phyloP scores from a whole-genome alignment of 1,140 invertebrate species.

The Drosophila takahashii region DNA sequence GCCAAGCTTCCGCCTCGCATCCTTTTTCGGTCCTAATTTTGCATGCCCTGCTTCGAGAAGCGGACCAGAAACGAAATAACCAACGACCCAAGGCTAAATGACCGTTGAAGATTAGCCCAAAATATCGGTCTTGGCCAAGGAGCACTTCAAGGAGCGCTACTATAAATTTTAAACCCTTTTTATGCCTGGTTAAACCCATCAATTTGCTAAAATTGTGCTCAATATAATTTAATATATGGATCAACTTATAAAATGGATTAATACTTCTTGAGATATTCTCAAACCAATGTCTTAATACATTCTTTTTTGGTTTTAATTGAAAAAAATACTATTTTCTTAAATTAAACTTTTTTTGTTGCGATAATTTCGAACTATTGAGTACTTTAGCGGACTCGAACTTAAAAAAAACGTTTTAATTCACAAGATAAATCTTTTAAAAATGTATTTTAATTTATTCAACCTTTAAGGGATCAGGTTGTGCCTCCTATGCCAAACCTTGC shows the following conservation, averaged over 20 bases:
- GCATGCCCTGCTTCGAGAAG: conserved; percentile 47
- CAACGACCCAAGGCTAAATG: conserved; percentile 43
- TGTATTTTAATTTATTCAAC: background rate
- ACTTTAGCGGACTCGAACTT: no score
- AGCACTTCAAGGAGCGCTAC: conserved; percentile 35
- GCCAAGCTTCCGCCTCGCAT: conserved; percentile 69
- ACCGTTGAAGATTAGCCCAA: conserved; percentile 62
- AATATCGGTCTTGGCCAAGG: conserved; percentile 23
- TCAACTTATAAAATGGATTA: conserved; percentile 8
- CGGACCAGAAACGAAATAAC: conserved; percentile 13
- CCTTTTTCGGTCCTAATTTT: conserved; percentile 65
- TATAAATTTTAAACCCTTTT: background rate
- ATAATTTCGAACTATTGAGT: no score
- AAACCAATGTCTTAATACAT: background rate
- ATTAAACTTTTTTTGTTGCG: no score
- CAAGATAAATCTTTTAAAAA: background rate
- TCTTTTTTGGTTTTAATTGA: background rate
- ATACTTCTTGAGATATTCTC: background rate
- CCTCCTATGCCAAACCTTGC: conserved; percentile 20
- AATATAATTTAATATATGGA: conserved; percentile 5
- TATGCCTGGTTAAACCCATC: background rate
- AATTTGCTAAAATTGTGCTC: conserved; percentile 8
- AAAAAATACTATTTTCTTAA: background rate
- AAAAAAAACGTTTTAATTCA: background rate
- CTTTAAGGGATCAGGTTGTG: conserved; percentile 7